phyloP scores from a whole-genome alignment of 2,888 invertebrate genomes.

The Cryptops parisi region DNA sequence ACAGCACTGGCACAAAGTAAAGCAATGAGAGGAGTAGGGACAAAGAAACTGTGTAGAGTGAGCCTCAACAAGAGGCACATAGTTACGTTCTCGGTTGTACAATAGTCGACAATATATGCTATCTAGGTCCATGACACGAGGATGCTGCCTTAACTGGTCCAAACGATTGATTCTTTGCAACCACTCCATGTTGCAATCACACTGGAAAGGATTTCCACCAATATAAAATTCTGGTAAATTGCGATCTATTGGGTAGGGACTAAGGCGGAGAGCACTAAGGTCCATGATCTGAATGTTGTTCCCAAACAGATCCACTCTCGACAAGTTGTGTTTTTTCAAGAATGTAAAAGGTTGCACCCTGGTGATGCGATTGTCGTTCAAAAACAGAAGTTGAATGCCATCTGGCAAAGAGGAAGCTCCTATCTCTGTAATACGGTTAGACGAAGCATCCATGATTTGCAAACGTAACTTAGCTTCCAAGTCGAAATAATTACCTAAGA shows the following conservation, averaged over 20 bases:
- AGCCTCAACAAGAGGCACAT: conserved; percentile 60
- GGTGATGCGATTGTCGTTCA: conserved; percentile 77
- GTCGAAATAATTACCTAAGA: conserved; percentile 69
- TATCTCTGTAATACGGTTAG: conserved; percentile 68
- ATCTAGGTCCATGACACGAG: conserved; percentile 64
- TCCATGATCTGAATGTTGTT: conserved; percentile 83
- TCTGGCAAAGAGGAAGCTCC: conserved; percentile 64
- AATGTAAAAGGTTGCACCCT: conserved; percentile 78
- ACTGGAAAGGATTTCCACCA: conserved; percentile 70
- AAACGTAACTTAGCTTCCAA: conserved; percentile 61
- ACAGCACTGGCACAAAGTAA: conserved; percentile 75
- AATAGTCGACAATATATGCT: conserved; percentile 66
- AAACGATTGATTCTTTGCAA: conserved; percentile 69
- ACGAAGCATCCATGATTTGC: conserved; percentile 77
- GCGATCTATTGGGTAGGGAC: conserved; percentile 54
- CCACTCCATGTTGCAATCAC: conserved; percentile 87
- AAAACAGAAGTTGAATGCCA: conserved; percentile 68
- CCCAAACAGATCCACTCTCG: conserved; percentile 79
- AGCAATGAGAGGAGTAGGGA: conserved; percentile 70
- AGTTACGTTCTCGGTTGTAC: conserved; percentile 57
- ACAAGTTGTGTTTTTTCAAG: conserved; percentile 72
- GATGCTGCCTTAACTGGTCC: conserved; percentile 61
- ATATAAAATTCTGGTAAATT: conserved; percentile 52
- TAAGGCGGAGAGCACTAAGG: conserved; percentile 67
- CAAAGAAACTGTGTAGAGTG: conserved; percentile 70